These are phyloP conservation scores for Teleogryllus occipitalis DNA, from an alignment of 1,140 invertebrate species.

Conservation along the genomic window DNA sequence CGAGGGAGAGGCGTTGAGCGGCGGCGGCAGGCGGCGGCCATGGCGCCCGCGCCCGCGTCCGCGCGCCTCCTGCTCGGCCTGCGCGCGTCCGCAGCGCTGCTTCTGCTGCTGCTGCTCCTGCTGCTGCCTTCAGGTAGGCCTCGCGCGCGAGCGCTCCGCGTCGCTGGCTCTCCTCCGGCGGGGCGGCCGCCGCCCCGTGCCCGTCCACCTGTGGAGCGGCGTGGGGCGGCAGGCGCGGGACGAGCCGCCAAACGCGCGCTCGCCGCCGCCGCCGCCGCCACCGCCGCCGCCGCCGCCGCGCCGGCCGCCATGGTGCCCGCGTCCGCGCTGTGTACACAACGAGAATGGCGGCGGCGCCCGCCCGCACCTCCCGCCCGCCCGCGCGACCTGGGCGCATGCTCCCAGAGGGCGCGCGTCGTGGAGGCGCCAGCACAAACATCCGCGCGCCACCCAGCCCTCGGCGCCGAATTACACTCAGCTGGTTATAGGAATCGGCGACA, in stretches of 20 bases:
- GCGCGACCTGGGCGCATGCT: not conserved
- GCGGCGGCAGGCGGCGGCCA: too few relatives aligned
- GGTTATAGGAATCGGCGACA: not conserved
- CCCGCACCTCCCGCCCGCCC: too few relatives aligned
- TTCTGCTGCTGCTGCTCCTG: not conserved
- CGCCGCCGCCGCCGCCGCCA: too few relatives aligned
- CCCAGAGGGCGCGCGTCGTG: not conserved
- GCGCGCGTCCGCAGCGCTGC: not conserved
- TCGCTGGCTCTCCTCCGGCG: too few relatives aligned
- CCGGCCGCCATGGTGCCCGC: not conserved
- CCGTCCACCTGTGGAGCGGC: not conserved
- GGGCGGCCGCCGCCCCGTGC: too few relatives aligned
- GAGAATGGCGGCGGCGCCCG: not conserved
- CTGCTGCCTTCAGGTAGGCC: not conserved
- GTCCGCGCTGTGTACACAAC: not conserved
- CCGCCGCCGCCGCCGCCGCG: too few relatives aligned
- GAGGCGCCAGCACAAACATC: not conserved
- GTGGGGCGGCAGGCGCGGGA: too few relatives aligned
- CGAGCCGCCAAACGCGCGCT: too few relatives aligned
- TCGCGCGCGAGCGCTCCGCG: too few relatives aligned
- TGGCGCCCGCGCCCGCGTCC: too few relatives aligned
- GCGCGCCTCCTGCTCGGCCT: not conserved
- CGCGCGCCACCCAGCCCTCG: too few relatives aligned
- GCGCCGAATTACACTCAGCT: too few relatives aligned
- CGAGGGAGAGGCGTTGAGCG: not conserved